A percentile compares a stretch with the other conserved stretches of the same genome.
These are phyloP conservation scores for Drosophila villosipedis DNA, from an alignment of 2,888 invertebrate species.

Conservation along the genomic window DNA sequence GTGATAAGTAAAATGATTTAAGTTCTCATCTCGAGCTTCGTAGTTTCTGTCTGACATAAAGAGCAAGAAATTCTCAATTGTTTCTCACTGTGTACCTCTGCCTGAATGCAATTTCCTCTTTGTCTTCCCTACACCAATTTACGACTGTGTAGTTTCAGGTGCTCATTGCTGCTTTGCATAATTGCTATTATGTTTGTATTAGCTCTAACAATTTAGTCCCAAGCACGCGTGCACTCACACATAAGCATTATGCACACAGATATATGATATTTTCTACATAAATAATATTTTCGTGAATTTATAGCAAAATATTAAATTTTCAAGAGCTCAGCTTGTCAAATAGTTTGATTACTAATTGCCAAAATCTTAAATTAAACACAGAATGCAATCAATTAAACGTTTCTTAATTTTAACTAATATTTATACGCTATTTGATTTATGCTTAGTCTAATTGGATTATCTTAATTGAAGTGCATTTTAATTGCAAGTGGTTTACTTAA, in stretches of 20 bases:
- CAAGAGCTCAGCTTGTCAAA: slow-evolving; percentile 35
- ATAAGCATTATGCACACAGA: slow-evolving; percentile 8
- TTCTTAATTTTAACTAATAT: neutral
- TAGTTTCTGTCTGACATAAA: neutral
- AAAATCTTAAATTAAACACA: slow-evolving; percentile 16
- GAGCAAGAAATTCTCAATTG: neutral
- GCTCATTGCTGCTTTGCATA: slow-evolving; percentile 61
- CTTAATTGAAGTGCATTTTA: neutral
- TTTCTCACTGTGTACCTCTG: slow-evolving; percentile 12
- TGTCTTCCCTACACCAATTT: neutral
- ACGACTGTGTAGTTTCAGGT: slow-evolving; percentile 49
- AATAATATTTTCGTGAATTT: slow-evolving; percentile 42
- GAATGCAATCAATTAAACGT: slow-evolving; percentile 3
- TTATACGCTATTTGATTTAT: slow-evolving; percentile 7
- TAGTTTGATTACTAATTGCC: slow-evolving; percentile 63
- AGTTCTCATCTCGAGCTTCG: neutral
- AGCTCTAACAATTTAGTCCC: slow-evolving; percentile 53
- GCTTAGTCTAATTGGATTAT: neutral
- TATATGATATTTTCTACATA: neutral
- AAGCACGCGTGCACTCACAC: slow-evolving; percentile 32
- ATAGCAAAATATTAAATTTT: slow-evolving; percentile 21
- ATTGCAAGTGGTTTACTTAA: neutral
- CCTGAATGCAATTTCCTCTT: slow-evolving; percentile 20
- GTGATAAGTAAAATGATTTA: neutral
- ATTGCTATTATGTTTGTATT: slow-evolving; percentile 72